Base-by-base conservation (phyloP, 2,888 invertebrate genomes). In the Troilus luridus region DNA sequence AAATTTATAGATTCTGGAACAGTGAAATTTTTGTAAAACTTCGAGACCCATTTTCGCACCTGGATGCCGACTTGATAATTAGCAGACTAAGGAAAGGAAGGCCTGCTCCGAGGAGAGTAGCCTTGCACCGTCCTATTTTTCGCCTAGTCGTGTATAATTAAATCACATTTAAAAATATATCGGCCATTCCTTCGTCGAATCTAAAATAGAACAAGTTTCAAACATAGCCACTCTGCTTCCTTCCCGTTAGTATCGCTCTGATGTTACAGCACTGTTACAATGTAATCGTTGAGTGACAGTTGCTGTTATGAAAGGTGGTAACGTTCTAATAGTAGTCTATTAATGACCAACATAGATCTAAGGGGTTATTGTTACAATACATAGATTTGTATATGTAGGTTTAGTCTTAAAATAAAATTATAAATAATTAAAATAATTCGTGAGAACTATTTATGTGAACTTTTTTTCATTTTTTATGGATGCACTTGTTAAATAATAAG, bases 101-200 rank as follows among this genome's bases (percentile, higher is more conserved):
- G 21, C 54, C 11, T 21, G 81, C 54, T 54, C 19, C 1, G 56
- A 56, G 6, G 56, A 54, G n/a, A 85, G 85, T 85, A 85, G 85
- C 85, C 85, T 85, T 85, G 85, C 85, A 11, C 85, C n/a, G 56
- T 85, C 54, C 85, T 85, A 85, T 85, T 85, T 85, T 85, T 85
- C n/a, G 85, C 85, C 56, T 0, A 58, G 85, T 41, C 85, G 85
- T 56, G 85, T 85, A 85, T 85, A 85, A 85, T 85, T 85, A 85
- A 85, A 58, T 58, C 85, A 85, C 85, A 85, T 85, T 85, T 85
- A 85, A 85, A 85, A 85, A 85, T 85, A 85, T 85, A 85, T 85
- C 85, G 85, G 56, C 56, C 85, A 58, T 85, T 85, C 85, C 85
- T 85, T 58, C 54, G 85, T 58, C 56, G 85, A 85, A 85, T 85